Evolutionary conservation across 2,113 vertebrate species (phyloP).

Genomic region (Mionectes macconnelli): DNA sequence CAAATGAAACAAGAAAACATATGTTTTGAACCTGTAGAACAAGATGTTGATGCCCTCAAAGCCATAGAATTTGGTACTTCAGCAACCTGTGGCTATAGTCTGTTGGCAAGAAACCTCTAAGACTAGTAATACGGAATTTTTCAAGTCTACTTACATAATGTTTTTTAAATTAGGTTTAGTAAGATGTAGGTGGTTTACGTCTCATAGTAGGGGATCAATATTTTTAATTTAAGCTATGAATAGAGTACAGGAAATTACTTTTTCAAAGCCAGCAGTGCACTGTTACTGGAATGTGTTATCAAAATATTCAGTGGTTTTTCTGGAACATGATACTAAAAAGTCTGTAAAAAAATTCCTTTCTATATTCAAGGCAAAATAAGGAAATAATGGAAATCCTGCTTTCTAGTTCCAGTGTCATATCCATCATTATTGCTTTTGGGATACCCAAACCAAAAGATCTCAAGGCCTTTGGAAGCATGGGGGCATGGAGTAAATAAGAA

Average conservation of each 20-base stretch:
- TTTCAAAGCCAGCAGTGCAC: background rate
- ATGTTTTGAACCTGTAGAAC: background rate
- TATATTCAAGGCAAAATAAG: background rate
- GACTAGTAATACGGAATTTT: background rate
- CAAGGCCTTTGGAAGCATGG: fast-evolving
- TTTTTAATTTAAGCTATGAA: slow-evolving; percentile 25
- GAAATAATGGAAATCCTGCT: background rate
- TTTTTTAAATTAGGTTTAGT: background rate
- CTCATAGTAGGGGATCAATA: background rate
- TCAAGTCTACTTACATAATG: background rate
- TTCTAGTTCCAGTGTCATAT: background rate
- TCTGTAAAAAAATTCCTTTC: background rate
- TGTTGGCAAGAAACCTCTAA: background rate
- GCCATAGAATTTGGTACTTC: background rate
- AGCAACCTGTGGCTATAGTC: background rate
- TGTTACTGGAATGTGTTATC: background rate
- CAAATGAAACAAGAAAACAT: background rate
- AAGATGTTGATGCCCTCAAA: background rate
- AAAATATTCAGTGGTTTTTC: background rate
- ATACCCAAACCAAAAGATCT: background rate
- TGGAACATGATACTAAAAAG: background rate
- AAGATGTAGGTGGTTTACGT: background rate
- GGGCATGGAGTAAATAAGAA: background rate
- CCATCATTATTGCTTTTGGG: background rate
- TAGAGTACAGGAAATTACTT: background rate